Evolutionary conservation across 2,888 invertebrate genomes (phyloP).

Genomic region (Ischnura elegans): DNA sequence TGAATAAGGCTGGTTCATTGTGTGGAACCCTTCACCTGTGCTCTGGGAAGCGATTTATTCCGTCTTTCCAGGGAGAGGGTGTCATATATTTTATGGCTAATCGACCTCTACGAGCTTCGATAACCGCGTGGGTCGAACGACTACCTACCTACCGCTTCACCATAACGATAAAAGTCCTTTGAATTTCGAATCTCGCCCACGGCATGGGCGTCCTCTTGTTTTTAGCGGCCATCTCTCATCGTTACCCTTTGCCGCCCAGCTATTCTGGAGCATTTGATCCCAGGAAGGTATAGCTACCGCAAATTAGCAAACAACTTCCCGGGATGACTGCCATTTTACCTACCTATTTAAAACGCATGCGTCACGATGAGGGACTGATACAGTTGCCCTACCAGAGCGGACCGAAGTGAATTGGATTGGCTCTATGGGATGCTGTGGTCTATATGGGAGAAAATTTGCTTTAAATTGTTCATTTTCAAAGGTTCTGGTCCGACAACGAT

Average conservation of each 20-base stretch:
- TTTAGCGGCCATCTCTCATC: conserved; percentile 51
- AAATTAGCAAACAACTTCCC: background rate
- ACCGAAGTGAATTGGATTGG: background rate
- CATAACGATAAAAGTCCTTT: conserved; percentile 30
- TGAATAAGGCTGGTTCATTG: background rate
- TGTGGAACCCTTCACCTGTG: background rate
- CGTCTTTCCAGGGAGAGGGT: background rate
- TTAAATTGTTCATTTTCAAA: no score
- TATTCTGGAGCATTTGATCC: conserved; percentile 7
- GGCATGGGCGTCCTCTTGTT: conserved; percentile 56
- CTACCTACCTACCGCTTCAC: conserved; percentile 6
- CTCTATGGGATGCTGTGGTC: background rate
- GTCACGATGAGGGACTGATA: background rate
- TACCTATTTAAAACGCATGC: conserved; percentile 10
- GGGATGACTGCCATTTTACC: background rate
- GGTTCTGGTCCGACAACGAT: no score
- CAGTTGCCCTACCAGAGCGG: background rate
- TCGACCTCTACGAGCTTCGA: conserved; percentile 39
- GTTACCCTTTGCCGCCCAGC: conserved; percentile 16
- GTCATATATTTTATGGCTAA: conserved; percentile 50
- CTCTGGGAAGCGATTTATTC: background rate
- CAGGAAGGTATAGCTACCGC: background rate
- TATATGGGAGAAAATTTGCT: background rate
- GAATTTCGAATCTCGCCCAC: conserved; percentile 48
- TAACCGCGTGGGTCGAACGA: conserved; percentile 29